Percentiles rank a stretch among this genome's conserved stretches.
These are phyloP conservation scores for Agrochola lota DNA, from an alignment of 2,888 invertebrate species.

Conservation along the genomic window DNA sequence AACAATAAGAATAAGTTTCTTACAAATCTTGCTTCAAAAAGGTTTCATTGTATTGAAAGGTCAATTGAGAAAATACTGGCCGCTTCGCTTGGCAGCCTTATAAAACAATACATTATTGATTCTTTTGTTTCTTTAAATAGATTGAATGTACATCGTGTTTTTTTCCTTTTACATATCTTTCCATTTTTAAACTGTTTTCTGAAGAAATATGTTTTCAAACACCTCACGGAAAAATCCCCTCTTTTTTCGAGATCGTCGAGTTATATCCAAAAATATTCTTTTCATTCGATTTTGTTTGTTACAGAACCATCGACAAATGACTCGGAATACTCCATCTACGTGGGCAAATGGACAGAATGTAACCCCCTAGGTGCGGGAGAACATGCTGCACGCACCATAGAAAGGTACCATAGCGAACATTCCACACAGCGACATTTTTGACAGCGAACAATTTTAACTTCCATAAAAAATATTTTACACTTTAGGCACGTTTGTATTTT, in stretches of 20 bases:
- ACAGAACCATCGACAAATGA: constrained; percentile 74
- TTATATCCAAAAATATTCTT: no score
- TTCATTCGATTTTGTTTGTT: constrained; percentile 26
- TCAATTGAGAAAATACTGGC: constrained; percentile 34
- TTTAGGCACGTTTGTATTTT: constrained; percentile 15
- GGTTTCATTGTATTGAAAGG: constrained; percentile 20
- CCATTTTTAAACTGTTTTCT: background rate
- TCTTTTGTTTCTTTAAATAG: constrained; percentile 41
- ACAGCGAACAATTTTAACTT: constrained; percentile 17
- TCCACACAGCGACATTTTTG: constrained; percentile 42
- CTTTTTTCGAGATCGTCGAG: background rate
- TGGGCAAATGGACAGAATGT: constrained; percentile 86
- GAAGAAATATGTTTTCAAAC: background rate
- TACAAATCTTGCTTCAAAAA: constrained; percentile 23
- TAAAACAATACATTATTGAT: constrained; percentile 21
- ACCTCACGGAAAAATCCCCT: background rate
- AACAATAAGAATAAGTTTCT: constrained; percentile 3
- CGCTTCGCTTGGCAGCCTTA: constrained; percentile 6
- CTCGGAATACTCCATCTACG: constrained; percentile 81
- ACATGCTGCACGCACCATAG: constrained; percentile 75
- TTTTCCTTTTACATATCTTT: background rate
- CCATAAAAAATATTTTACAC: constrained; percentile 27
- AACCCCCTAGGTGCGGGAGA: constrained; percentile 75
- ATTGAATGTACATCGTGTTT: background rate
- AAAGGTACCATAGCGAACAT: constrained; percentile 73